Evolutionary conservation across 2,888 invertebrate species (phyloP), one percentile per base, ranked within the genome.

Genomic region (Apodemia mormo): DNA sequence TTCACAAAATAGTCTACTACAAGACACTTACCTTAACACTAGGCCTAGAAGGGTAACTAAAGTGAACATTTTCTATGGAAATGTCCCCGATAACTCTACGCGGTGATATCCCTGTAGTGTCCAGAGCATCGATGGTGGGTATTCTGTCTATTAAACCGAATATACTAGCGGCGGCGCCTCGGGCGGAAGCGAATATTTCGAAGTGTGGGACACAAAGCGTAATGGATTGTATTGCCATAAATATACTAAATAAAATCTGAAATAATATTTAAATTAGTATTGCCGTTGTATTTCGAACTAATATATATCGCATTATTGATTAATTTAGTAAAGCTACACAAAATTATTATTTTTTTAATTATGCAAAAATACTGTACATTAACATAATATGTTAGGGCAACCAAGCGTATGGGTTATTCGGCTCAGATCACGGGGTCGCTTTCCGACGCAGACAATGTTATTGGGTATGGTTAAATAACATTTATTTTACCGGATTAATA

Each of bases 11-110:
- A 12, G 49, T 7, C 49, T 12, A 54, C 73, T 72, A 65, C 37
- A 29, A 43, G 49, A 14, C 6, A 56, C 22, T 29, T 81, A 95
- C 95, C 89, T 94, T 94, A 0, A 96, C 95, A 76, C 96, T 95
- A 29, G 95, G 94, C 67, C 98, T 88, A 0, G 97, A 95, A 0
- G 98, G 98, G 83, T 98, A 98, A 68, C 94, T 94, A 81, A 98
- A 98, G 77, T 94, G 91, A 1, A 97, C 94, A 76, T 96, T 94
- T 75, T 95, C 94, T 77, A 97, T 94, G 71, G 94, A 90, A 52
- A 98, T 95, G 66, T 95, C 94, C 0, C 97, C 97, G 3, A 85
- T 88, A 0, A 96, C 94, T 65, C 87, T 82, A 14, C 86, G 81
- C 0, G 96, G 96, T 33, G 93, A 93, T 6, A 91, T 80, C 1